Percentiles rank a stretch among this genome's conserved stretches.
Conservation (phyloP, 1,140 invertebrate species). For the Drosophila equinoxialis region DNA sequence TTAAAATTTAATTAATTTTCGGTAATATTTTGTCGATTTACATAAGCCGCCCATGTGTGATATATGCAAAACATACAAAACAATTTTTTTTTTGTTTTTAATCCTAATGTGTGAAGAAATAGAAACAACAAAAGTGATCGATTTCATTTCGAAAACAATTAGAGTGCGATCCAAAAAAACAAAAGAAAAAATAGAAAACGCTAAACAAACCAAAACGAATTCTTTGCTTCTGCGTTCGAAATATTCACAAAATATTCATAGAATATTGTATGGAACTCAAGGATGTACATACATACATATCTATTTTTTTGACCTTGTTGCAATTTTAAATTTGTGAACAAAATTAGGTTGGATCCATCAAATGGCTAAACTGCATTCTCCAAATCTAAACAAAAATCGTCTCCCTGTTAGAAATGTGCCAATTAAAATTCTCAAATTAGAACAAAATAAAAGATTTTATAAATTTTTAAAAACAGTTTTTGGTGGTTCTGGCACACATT, state of each 20-base stretch:
- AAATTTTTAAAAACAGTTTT: neutral
- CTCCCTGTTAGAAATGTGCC: constrained; percentile 62
- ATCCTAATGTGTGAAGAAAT: constrained; percentile 43
- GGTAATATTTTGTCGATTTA: constrained; percentile 49
- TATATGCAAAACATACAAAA: constrained; percentile 35
- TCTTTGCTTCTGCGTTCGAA: neutral
- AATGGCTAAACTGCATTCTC: constrained; percentile 1
- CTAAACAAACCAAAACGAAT: neutral
- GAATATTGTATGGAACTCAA: neutral
- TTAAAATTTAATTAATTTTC: constrained; percentile 59
- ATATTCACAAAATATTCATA: neutral
- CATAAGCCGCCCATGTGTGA: constrained; percentile 37
- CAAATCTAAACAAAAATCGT: constrained; percentile 32
- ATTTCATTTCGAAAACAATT: constrained; percentile 43
- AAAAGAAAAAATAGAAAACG: neutral
- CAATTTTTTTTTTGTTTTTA: constrained; percentile 21
- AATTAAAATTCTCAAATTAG: constrained; percentile 65
- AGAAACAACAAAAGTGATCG: constrained; percentile 43
- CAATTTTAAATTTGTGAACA: constrained; percentile 4
- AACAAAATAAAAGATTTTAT: constrained; percentile 57
- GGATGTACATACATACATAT: neutral
- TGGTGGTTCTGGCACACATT: neutral
- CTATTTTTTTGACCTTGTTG: constrained; percentile 2
- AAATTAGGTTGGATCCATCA: constrained; percentile 10
- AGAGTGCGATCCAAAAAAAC: neutral